Base-by-base conservation (phyloP, 2,113 vertebrate species). In the Dicentrarchus labrax region DNA sequence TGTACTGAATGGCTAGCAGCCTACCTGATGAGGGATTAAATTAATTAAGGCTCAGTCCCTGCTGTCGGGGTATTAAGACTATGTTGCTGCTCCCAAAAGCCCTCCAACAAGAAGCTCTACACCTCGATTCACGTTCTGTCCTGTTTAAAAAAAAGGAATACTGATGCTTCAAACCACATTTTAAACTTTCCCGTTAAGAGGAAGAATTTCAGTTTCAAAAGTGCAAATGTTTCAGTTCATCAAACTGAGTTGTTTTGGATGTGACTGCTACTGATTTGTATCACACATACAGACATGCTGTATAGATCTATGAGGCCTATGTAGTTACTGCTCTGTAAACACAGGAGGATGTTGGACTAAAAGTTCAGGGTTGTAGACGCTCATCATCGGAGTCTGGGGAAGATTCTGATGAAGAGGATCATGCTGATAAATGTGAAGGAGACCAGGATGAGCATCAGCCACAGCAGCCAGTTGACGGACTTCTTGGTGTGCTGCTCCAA, bases 401-500 rank as follows among this genome's bases (percentile, higher is more conserved):
- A 97, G 78, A 99, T 95, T 47, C 98, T 94, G 78, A 99, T 99
- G 83, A 99, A 99, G 70, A 99, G 96, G 89, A 99, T 99, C 98
- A 98, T 99, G 86, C 97, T 97, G 88, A 99, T 99, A 87, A 99
- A 99, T 79, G 96, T 96, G 88, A 98, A 99, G 75, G 97, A 99
- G 73, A 99, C 98, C 0, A 99, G 77, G 43, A 99, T 96, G 11
- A 99, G 94, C 98, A 99, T 97, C 30, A 98, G 94, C 98, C 98
- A 99, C 17, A 99, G 94, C 4, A 99, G 94, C 98, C 98, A 99
- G 96, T 99, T 99, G 82, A 99, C 97, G 0, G 98, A 98, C 91
- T 99, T 99, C 95, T 99, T 99, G 0, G 98, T 93, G 0, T 99
- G 98, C 87, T 99, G 98, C 76, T 99, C 98, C 72, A 99, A 80